Percentiles rank a stretch among this genome's conserved stretches.
Conservation (phyloP, 2,113 vertebrate genomes). For the Zingel zingel region DNA sequence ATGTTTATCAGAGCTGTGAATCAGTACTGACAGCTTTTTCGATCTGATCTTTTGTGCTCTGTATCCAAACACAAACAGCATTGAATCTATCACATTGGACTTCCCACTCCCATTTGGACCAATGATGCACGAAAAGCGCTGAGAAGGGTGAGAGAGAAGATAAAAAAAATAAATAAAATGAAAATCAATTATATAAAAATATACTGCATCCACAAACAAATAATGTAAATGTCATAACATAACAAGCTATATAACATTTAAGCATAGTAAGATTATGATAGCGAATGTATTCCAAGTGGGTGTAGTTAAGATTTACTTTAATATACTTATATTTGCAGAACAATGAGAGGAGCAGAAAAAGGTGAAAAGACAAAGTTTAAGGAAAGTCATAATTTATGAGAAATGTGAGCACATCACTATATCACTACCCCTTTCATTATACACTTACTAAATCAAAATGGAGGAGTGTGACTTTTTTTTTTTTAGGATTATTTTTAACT, state of each 20-base stretch:
- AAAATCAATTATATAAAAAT: conserved; percentile 37
- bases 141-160: conserved; percentile 56
- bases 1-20: conserved; percentile 95
- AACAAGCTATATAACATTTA: conserved; percentile 6
- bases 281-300: conserved; percentile 34
- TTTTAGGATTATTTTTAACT: background rate
- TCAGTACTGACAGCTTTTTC: conserved; percentile 97
- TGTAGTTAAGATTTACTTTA: conserved; percentile 64
- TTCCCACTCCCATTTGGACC: conserved; percentile 99
- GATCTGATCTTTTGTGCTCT: conserved; percentile 99
- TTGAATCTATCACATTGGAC: conserved; percentile 98
- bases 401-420: conserved; percentile 46
- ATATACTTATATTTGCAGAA: conserved; percentile 33
- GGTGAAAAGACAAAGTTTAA: conserved; percentile 22
- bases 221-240: background rate
- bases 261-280: conserved; percentile 4
- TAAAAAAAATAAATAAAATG: conserved; percentile 16
- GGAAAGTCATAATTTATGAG: conserved; percentile 42
- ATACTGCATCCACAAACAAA: conserved; percentile 22
- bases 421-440: conserved; percentile 31
- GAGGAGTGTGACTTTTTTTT: conserved; percentile 61
- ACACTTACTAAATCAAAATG: conserved; percentile 71
- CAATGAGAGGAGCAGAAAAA: conserved; percentile 14
- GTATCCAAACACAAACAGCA: conserved; percentile 99
- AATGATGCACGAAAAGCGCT: conserved; percentile 99